Evolutionary conservation across 2,797 vertebrate species (phyloP).

Genomic region (Yasuhikotakia modesta): DNA sequence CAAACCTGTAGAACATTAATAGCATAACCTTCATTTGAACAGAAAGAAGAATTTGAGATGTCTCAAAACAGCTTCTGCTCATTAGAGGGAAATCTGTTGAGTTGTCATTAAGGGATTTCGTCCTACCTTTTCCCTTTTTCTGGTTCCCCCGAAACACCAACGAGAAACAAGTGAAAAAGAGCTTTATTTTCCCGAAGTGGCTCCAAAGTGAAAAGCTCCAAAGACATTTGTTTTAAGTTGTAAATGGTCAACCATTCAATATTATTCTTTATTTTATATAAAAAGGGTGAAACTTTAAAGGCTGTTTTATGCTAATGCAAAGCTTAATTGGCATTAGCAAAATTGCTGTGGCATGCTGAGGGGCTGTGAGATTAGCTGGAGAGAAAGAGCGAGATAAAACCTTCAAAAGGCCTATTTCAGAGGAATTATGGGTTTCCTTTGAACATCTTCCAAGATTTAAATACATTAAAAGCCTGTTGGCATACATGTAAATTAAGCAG

Average conservation of each 20-base stretch:
- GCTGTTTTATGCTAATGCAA: conserved; percentile 96
- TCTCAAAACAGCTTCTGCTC: conserved; percentile 66
- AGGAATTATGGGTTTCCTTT: conserved; percentile 97
- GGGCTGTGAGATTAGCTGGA: conserved; percentile 95
- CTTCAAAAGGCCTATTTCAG: conserved; percentile 98
- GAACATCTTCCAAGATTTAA: conserved; percentile 98
- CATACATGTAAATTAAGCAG: conserved; percentile 97
- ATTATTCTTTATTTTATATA: conserved; percentile 83
- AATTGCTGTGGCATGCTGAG: conserved; percentile 97
- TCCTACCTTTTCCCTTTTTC: conserved; percentile 57
- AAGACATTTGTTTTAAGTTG: conserved; percentile 72
- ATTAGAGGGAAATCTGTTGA: conserved; percentile 68
- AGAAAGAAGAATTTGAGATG: conserved; percentile 68
- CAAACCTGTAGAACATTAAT: conserved; percentile 72
- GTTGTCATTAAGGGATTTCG: conserved; percentile 64
- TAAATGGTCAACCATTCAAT: conserved; percentile 93
- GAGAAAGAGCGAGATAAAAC: conserved; percentile 98
- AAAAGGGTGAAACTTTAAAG: conserved; percentile 82
- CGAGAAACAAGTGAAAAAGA: conserved; percentile 62
- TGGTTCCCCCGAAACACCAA: conserved; percentile 61
- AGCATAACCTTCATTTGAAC: conserved; percentile 76
- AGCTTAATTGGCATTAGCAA: conserved; percentile 98
- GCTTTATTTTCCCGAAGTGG: conserved; percentile 66
- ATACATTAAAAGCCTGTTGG: conserved; percentile 97
- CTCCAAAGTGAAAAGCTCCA: conserved; percentile 68